A percentile compares a stretch with the other conserved stretches of the same genome.
phyloP scores from a whole-genome alignment of 2,797 vertebrate genomes.

The Staurois parvus region DNA sequence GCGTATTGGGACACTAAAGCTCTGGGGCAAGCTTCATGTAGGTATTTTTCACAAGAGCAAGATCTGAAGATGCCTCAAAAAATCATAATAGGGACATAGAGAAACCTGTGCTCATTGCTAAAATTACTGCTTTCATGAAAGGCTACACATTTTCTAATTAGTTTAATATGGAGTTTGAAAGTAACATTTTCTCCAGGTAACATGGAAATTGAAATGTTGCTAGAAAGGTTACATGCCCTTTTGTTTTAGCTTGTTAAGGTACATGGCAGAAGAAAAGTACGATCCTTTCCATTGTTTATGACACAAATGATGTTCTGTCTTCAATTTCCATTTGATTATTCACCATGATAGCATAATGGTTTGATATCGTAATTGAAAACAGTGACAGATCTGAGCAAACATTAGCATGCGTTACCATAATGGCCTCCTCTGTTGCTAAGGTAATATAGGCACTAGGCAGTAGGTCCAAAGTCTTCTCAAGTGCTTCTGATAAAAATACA shows the following conservation, averaged over 20 bases:
- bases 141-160: not conserved
- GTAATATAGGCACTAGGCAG: constrained; percentile 32
- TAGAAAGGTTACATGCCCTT: not conserved
- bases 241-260: not conserved
- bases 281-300: constrained; percentile 24
- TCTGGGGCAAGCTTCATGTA: too few relatives aligned
- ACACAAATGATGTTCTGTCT: constrained; percentile 36
- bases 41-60: too few relatives aligned
- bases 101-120: too few relatives aligned
- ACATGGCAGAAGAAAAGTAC: not conserved
- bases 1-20: too few relatives aligned
- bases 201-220: not conserved
- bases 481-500: constrained; percentile 50
- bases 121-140: too few relatives aligned
- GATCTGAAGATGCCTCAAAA: too few relatives aligned
- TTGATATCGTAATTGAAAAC: constrained; percentile 42
- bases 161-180: not conserved
- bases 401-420: constrained; percentile 45
- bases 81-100: too few relatives aligned
- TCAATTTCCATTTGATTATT: constrained; percentile 34
- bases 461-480: constrained; percentile 50
- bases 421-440: constrained; percentile 52
- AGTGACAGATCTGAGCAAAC: constrained; percentile 43
- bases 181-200: not conserved
- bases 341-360: constrained; percentile 29